Evolutionary conservation across 2,113 vertebrate species (phyloP).

Genomic region (Caranx ignobilis): DNA sequence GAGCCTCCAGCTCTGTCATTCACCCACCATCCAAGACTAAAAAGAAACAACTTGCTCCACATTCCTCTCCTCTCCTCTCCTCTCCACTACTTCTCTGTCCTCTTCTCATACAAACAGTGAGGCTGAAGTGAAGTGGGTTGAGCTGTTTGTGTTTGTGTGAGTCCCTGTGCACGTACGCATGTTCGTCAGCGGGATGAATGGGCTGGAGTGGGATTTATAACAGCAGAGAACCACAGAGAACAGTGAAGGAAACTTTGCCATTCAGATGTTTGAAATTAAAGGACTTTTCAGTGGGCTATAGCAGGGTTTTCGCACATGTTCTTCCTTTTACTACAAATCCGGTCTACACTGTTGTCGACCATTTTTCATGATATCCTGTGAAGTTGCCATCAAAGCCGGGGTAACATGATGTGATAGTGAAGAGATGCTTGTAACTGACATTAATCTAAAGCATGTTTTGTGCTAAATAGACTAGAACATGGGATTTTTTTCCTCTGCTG

Average conservation of each 20-base stretch:
- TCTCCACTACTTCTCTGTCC: slow-evolving; percentile 4
- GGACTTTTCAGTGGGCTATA: slow-evolving; percentile 27
- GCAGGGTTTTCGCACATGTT: slow-evolving; percentile 17
- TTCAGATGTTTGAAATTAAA: slow-evolving; percentile 48
- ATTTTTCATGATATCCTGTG: slow-evolving; percentile 10
- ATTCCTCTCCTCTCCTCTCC: slow-evolving; percentile 63
- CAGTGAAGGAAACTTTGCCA: slow-evolving; percentile 42
- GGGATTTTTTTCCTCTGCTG: not conserved
- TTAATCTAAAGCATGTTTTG: not conserved
- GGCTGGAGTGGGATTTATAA: slow-evolving; percentile 51
- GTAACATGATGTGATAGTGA: not conserved
- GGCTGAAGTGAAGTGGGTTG: slow-evolving; percentile 56
- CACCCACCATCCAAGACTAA: slow-evolving; percentile 51
- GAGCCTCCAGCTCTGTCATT: slow-evolving; percentile 68
- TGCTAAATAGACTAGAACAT: not conserved
- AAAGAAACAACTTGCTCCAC: slow-evolving; percentile 66
- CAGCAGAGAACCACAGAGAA: slow-evolving; percentile 33
- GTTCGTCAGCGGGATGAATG: slow-evolving; percentile 52
- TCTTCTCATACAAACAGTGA: slow-evolving; percentile 52
- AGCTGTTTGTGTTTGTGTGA: slow-evolving; percentile 61
- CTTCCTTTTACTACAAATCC: slow-evolving; percentile 36
- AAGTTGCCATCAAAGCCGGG: slow-evolving; percentile 20
- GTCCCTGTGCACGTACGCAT: slow-evolving; percentile 54
- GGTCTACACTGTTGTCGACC: not conserved
- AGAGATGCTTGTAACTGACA: not conserved